A percentile compares a stretch with the other conserved stretches of the same genome.
Evolutionary conservation across 2,113 vertebrate species (phyloP).

Genomic region (Zootoca vivipara): DNA sequence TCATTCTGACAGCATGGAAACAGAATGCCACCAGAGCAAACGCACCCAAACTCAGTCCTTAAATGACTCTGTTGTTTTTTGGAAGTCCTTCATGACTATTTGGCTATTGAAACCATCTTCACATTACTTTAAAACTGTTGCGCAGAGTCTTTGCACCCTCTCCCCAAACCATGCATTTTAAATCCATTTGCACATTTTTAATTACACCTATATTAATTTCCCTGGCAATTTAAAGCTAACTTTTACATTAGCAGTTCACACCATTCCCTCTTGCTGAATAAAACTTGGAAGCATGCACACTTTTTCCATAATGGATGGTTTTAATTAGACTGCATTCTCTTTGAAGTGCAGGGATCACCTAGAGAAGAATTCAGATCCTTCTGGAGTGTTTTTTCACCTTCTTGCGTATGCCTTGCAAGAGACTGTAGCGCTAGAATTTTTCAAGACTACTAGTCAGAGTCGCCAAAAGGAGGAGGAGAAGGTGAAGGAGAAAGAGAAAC

Average conservation of each 20-base stretch:
- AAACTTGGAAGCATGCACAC: constrained; percentile 39
- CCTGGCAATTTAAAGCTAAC: constrained; percentile 34
- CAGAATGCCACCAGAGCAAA: background rate
- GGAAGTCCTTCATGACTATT: background rate
- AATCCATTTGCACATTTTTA: constrained; percentile 40
- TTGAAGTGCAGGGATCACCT: constrained; percentile 33
- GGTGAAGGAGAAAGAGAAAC: too few relatives aligned
- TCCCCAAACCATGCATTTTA: background rate
- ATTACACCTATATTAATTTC: constrained; percentile 59
- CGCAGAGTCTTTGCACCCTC: background rate
- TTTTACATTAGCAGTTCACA: constrained; percentile 31
- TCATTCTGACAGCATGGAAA: background rate
- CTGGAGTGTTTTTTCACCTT: constrained; percentile 24
- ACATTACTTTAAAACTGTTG: background rate
- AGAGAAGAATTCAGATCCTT: constrained; percentile 38
- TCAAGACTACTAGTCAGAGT: background rate
- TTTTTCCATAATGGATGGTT: constrained; percentile 54
- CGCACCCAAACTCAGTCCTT: background rate
- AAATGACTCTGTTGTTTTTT: background rate
- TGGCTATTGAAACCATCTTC: background rate
- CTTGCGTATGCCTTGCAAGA: constrained; percentile 6
- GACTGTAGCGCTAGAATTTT: accelerated
- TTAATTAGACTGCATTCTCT: constrained; percentile 57
- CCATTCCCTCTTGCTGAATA: constrained; percentile 41
- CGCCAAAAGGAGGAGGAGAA: constrained; percentile 2